Conservation (phyloP, 2,113 vertebrate species). For the Petromus typicus region DNA sequence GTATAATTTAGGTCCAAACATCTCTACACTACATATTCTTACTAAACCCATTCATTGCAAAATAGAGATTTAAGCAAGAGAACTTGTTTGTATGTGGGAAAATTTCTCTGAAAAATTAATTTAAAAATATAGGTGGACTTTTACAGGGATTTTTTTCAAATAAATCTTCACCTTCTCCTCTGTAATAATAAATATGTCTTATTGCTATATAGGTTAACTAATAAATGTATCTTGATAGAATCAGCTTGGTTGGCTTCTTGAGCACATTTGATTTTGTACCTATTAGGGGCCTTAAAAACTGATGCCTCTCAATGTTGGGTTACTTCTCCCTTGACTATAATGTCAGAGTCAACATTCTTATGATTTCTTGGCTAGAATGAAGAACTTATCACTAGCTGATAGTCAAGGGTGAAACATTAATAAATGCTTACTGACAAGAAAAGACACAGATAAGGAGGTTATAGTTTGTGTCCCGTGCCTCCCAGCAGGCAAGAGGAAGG, state of each 20-base stretch:
- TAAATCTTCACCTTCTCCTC: background rate
- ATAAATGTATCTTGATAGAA: background rate
- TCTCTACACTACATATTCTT: conserved; percentile 12
- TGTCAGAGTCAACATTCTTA: background rate
- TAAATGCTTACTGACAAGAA: background rate
- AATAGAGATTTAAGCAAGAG: background rate
- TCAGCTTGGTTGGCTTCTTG: conserved; percentile 29
- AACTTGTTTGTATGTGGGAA: conserved; percentile 10
- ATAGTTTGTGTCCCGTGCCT: background rate
- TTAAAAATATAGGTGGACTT: background rate
- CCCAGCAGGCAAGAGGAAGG: background rate
- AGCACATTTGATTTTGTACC: background rate
- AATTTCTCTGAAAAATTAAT: background rate
- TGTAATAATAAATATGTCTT: conserved; percentile 18
- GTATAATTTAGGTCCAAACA: background rate
- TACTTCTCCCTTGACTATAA: background rate
- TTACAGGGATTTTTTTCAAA: conserved; percentile 26
- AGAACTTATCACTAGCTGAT: background rate
- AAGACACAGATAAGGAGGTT: background rate
- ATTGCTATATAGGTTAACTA: background rate
- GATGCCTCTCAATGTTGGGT: background rate
- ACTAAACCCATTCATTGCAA: background rate
- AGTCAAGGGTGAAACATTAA: background rate
- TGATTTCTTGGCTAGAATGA: background rate
- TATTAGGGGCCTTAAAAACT: background rate